Conservation (phyloP, 2,113 vertebrate species). For the Pavo muticus region DNA sequence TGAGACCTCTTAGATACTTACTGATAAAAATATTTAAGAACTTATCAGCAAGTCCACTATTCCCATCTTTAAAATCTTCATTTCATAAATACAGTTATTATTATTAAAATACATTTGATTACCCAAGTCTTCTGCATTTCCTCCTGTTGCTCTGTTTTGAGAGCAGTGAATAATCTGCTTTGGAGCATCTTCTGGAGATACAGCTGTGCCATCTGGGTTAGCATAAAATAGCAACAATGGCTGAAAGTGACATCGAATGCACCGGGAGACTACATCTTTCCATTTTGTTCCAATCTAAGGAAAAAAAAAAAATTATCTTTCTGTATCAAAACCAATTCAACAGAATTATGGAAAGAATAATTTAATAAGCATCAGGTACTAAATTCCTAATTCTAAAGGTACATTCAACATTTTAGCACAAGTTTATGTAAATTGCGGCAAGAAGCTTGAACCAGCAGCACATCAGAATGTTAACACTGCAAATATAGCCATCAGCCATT, state of each 20-base stretch:
- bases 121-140: conserved; percentile 84
- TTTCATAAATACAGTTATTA: neutral
- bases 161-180: conserved; percentile 81
- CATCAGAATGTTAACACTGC: neutral
- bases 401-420: neutral
- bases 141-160: conserved; percentile 77
- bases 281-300: conserved; percentile 90
- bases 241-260: conserved; percentile 94
- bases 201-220: conserved; percentile 91
- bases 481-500: neutral
- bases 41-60: neutral
- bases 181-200: conserved; percentile 86
- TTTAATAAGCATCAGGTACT: neutral
- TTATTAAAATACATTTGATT: conserved; percentile 21
- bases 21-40: neutral
- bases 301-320: neutral
- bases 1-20: neutral
- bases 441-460: neutral
- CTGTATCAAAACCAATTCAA: neutral
- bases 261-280: conserved; percentile 96
- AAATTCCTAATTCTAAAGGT: neutral
- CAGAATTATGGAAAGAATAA: neutral
- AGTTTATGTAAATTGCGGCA: neutral
- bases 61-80: neutral
- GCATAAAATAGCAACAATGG: conserved; percentile 95